phyloP scores from a whole-genome alignment of 2,888 invertebrate genomes.

The Alloscopus bannaensis region DNA sequence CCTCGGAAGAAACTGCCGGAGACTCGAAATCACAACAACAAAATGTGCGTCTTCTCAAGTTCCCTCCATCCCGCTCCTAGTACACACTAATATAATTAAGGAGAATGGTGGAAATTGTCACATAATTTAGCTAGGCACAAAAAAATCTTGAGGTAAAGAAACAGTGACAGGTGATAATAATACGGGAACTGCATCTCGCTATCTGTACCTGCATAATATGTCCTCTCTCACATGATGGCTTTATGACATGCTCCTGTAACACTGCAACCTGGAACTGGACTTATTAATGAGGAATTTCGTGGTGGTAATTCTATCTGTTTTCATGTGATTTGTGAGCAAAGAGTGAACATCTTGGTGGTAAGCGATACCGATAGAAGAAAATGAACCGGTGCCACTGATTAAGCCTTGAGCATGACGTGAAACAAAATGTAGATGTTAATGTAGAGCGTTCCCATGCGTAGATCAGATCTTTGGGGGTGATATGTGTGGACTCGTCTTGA shows the following conservation, averaged over 20 bases:
- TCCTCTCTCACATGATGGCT: constrained; percentile 30
- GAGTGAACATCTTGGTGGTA: neutral
- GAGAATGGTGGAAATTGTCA: constrained; percentile 44
- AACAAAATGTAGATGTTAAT: neutral
- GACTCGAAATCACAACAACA: too few relatives aligned
- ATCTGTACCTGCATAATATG: neutral
- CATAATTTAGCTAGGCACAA: constrained; percentile 31
- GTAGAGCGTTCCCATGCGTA: neutral
- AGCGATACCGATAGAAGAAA: too few relatives aligned
- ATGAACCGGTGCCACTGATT: neutral
- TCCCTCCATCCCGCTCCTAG: neutral
- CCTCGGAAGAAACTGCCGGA: neutral
- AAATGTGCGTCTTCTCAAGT: too few relatives aligned
- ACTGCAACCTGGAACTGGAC: neutral
- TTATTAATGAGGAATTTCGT: neutral
- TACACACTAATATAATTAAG: constrained; percentile 22
- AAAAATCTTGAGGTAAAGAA: neutral
- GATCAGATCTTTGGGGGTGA: neutral
- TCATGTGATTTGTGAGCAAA: neutral
- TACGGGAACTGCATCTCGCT: neutral
- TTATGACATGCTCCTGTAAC: constrained; percentile 47
- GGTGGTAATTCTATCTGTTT: constrained; percentile 3
- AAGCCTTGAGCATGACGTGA: constrained; percentile 1
- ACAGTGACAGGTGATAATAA: neutral
- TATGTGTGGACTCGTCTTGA: neutral